Conservation (phyloP, 2,113 vertebrate genomes). For the Hippocampus zosterae region DNA sequence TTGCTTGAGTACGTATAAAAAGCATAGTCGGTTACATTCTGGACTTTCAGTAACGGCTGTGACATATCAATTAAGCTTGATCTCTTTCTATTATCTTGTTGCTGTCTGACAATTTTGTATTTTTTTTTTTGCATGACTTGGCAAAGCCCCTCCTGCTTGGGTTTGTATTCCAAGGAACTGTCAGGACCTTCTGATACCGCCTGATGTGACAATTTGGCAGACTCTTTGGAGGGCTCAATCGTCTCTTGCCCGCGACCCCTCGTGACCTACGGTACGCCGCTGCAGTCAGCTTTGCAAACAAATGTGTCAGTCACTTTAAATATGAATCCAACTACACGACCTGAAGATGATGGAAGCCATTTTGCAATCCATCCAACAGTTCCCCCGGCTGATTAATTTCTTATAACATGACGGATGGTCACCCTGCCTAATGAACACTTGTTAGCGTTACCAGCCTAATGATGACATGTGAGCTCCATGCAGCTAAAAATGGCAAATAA, state of each 20-base stretch:
- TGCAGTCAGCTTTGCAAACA: neutral
- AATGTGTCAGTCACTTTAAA: neutral
- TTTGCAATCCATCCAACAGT: neutral
- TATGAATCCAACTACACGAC: neutral
- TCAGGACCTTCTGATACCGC: too few relatives aligned
- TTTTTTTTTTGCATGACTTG: too few relatives aligned
- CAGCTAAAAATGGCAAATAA: neutral
- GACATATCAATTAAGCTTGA: too few relatives aligned
- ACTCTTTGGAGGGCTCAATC: neutral
- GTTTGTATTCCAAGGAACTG: too few relatives aligned
- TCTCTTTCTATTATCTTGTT: too few relatives aligned
- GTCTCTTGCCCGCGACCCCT: neutral
- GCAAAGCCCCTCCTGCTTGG: too few relatives aligned
- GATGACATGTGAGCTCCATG: conserved; percentile 17
- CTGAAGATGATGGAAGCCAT: neutral
- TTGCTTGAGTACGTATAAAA: neutral
- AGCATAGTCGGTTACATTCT: neutral
- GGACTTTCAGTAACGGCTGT: neutral
- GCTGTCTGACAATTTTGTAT: too few relatives aligned
- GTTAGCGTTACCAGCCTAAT: conserved; percentile 30
- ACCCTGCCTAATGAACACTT: conserved; percentile 2
- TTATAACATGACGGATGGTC: conserved; percentile 9
- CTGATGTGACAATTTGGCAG: neutral
- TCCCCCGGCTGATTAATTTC: neutral
- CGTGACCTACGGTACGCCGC: neutral